Conservation (phyloP, 2,797 vertebrate genomes). For the Gambelia wislizenii region DNA sequence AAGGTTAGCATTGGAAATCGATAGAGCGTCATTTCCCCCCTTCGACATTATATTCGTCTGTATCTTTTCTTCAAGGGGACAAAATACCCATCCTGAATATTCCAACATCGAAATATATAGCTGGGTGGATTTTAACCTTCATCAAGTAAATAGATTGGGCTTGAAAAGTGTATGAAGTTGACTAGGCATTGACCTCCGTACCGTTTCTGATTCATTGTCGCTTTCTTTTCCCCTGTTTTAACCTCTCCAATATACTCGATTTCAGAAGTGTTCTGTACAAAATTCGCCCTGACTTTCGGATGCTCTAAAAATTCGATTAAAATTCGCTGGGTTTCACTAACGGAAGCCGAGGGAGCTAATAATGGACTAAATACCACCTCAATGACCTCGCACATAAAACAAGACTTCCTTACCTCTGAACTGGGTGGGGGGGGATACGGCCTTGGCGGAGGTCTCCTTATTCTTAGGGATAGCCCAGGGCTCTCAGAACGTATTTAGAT, state of each 20-base stretch:
- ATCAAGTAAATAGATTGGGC: too few species aligned
- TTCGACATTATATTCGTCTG: background rate
- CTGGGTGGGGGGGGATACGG: too few species aligned
- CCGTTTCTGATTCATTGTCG: background rate
- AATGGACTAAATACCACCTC: background rate
- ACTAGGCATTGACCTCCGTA: background rate
- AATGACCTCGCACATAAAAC: background rate
- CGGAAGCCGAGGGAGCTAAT: background rate
- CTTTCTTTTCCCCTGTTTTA: too few species aligned
- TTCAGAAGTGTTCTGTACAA: background rate
- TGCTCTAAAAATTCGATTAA: background rate
- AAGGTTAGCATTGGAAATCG: background rate
- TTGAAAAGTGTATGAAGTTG: background rate
- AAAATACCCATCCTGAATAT: background rate
- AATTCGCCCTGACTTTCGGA: background rate
- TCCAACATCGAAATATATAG: background rate
- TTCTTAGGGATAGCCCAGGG: background rate
- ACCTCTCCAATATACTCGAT: background rate
- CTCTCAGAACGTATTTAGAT: background rate
- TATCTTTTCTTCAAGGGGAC: background rate
- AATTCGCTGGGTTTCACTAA: too few species aligned
- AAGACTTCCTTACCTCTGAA: background rate
- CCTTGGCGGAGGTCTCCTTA: background rate
- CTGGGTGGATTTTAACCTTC: too few species aligned
- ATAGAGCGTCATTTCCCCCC: background rate